phyloP scores from a whole-genome alignment of 2,113 vertebrate species.

The Callithrix jacchus region DNA sequence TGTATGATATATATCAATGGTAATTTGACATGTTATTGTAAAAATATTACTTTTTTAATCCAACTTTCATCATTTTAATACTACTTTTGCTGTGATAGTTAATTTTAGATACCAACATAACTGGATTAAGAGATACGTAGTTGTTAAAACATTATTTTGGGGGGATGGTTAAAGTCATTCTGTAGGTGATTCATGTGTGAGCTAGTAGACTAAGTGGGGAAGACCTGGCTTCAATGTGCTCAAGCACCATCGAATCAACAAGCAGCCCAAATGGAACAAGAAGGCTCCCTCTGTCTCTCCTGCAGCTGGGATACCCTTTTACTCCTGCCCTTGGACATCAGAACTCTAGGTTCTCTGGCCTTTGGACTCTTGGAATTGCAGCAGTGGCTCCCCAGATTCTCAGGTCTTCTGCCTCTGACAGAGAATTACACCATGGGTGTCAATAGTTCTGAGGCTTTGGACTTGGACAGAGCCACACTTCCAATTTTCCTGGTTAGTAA shows the following conservation, averaged over 20 bases:
- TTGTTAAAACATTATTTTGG: background rate
- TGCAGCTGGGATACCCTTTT: accelerated
- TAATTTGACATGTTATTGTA: background rate
- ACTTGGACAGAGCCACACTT: background rate
- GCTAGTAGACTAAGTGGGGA: background rate
- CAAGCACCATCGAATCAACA: background rate
- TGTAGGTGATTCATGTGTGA: background rate
- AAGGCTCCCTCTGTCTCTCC: background rate
- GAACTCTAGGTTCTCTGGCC: background rate
- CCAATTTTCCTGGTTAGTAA: background rate
- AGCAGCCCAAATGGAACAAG: background rate
- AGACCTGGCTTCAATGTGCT: background rate
- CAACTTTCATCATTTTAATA: background rate
- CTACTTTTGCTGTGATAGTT: background rate
- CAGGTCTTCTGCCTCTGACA: background rate
- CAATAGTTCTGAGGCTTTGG: background rate
- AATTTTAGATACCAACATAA: too few species aligned
- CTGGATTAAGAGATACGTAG: background rate
- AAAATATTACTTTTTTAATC: background rate
- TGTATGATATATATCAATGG: background rate
- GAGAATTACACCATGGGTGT: background rate
- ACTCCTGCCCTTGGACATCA: background rate
- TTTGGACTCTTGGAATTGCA: background rate
- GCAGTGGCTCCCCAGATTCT: too few species aligned
- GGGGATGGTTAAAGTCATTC: background rate